These are phyloP conservation scores for Nesidiocoris tenuis DNA, from an alignment of 2,888 invertebrate genomes.

Conservation along the genomic window DNA sequence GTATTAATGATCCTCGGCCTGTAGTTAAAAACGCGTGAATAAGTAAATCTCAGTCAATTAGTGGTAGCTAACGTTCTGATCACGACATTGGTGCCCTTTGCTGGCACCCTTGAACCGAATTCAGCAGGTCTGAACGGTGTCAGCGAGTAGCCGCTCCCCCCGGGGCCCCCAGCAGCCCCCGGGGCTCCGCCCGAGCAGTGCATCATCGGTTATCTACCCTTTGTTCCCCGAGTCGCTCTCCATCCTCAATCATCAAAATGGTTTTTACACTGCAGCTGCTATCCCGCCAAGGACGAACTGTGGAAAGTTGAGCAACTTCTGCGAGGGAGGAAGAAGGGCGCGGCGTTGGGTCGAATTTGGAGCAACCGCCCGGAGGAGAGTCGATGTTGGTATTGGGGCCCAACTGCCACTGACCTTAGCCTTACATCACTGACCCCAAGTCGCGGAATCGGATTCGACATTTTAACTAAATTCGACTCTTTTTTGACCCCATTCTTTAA, in stretches of 20 bases:
- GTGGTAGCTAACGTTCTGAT: neutral
- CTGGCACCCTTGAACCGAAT: neutral
- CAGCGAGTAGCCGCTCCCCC: neutral
- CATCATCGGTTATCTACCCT: neutral
- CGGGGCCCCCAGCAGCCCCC: too few relatives aligned
- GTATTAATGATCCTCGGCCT: too few relatives aligned
- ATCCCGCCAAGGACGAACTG: neutral
- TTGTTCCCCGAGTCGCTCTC: neutral
- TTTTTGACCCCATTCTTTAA: conserved; percentile 2
- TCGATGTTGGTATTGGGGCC: too few relatives aligned
- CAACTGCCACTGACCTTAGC: neutral
- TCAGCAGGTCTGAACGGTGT: neutral
- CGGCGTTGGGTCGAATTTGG: neutral
- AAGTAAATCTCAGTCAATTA: too few relatives aligned
- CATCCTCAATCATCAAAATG: neutral
- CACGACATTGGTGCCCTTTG: neutral
- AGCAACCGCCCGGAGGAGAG: neutral
- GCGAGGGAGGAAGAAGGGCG: neutral
- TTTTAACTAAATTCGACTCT: conserved; percentile 8
- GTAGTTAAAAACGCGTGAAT: too few relatives aligned
- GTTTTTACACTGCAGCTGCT: neutral
- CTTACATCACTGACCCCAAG: conserved; percentile 11
- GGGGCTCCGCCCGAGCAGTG: neutral
- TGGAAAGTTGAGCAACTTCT: neutral
- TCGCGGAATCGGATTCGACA: neutral